A percentile compares a stretch with the other conserved stretches of the same genome.
phyloP scores from a whole-genome alignment of 2,797 vertebrate genomes.

The Fundulus diaphanus region DNA sequence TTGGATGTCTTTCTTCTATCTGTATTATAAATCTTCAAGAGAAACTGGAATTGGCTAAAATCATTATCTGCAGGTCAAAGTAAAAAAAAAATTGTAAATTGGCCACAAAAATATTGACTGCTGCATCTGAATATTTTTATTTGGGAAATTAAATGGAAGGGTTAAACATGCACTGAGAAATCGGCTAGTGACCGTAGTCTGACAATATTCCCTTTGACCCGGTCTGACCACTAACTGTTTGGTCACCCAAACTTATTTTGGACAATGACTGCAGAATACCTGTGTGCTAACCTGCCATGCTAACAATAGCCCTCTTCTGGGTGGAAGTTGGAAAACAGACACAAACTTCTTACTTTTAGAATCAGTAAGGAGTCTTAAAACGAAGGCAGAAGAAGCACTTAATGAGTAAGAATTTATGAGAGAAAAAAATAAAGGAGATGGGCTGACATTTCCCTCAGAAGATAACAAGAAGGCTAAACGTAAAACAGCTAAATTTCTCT shows the following conservation, averaged over 20 bases:
- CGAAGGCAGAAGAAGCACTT: not conserved
- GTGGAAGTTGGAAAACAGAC: not conserved
- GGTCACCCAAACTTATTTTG: no score
- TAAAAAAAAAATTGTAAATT: not conserved
- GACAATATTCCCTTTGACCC: no score
- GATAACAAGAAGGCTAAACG: not conserved
- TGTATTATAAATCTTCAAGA: no score
- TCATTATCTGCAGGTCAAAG: not conserved
- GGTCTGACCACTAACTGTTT: no score
- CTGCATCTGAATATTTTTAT: no score
- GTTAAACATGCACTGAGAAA: no score
- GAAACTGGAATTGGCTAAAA: not conserved
- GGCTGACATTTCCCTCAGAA: not conserved
- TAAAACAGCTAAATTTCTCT: not conserved
- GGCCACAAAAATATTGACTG: no score
- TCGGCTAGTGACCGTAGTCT: no score
- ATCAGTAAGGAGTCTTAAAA: not conserved
- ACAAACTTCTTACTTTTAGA: not conserved
- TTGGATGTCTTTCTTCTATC: no score
- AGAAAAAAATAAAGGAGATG: not conserved
- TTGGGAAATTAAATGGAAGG: no score
- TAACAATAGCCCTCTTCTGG: not conserved
- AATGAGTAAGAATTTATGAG: not conserved
- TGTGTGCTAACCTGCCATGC: not conserved
- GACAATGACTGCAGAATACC: not conserved